A percentile compares a stretch with the other conserved stretches of the same genome.
Evolutionary conservation across 2,113 vertebrate species (phyloP).

Genomic region (Psittacula cyanocephala): DNA sequence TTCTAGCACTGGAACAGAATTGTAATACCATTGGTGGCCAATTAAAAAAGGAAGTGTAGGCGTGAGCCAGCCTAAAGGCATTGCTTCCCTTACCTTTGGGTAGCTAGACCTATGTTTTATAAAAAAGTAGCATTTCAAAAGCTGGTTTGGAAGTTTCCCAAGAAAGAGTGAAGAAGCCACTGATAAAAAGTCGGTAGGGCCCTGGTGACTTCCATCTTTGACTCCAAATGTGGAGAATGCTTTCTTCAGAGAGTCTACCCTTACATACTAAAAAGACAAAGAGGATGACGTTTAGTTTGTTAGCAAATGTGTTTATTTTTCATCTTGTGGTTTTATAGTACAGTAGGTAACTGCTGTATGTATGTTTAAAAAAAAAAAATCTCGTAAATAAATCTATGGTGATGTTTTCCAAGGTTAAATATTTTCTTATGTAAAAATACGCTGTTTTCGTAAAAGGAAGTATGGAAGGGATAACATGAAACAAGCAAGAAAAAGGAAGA

Average conservation of each 20-base stretch:
- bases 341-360: neutral
- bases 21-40: neutral
- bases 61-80: neutral
- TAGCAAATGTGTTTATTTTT: neutral
- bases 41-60: neutral
- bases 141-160: neutral
- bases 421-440: neutral
- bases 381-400: neutral
- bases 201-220: neutral
- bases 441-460: accelerated
- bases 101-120: neutral
- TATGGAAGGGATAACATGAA: neutral
- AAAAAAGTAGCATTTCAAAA: neutral
- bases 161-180: neutral
- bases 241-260: neutral
- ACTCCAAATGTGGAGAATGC: neutral
- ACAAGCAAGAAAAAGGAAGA: neutral
- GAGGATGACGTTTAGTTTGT: neutral
- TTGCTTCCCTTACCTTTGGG: neutral
- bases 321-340: neutral
- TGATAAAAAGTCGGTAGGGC: neutral
- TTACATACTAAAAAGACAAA: neutral
- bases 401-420: neutral
- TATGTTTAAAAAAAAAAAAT: neutral
- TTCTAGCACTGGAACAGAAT: neutral